A percentile compares a stretch with the other conserved stretches of the same genome.
These are phyloP conservation scores for Castor canadensis DNA, from an alignment of 2,113 vertebrate species.

Conservation along the genomic window DNA sequence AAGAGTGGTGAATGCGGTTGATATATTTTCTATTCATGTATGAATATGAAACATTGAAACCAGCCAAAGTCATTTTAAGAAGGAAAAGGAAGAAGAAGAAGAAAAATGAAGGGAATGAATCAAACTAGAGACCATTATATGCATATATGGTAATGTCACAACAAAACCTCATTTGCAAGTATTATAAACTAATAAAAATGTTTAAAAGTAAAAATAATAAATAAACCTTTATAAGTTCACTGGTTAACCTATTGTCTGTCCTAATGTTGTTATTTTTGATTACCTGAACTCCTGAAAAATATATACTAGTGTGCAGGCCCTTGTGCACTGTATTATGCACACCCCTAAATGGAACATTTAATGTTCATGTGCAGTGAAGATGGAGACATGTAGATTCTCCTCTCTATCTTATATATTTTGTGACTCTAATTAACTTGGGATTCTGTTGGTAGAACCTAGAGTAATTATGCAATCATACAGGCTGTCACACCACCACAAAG, in stretches of 20 bases:
- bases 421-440: slow-evolving; percentile 8
- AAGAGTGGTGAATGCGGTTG: too few species aligned
- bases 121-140: too few species aligned
- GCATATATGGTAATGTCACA: too few species aligned
- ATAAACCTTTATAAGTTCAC: not conserved
- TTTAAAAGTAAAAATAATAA: too few species aligned
- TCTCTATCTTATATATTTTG: not conserved
- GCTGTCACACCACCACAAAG: not conserved
- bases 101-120: too few species aligned
- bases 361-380: not conserved
- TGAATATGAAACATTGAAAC: too few species aligned
- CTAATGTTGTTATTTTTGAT: not conserved
- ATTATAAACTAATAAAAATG: too few species aligned
- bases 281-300: not conserved
- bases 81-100: too few species aligned
- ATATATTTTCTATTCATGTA: too few species aligned
- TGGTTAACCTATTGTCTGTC: not conserved
- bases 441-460: not conserved
- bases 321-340: not conserved
- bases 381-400: not conserved
- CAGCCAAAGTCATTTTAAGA: too few species aligned
- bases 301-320: not conserved
- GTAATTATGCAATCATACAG: slow-evolving; percentile 18
- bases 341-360: not conserved
- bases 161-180: too few species aligned